Conservation (phyloP, 92 coral and sea anemone genomes). For the Epizoanthus rinbou region DNA sequence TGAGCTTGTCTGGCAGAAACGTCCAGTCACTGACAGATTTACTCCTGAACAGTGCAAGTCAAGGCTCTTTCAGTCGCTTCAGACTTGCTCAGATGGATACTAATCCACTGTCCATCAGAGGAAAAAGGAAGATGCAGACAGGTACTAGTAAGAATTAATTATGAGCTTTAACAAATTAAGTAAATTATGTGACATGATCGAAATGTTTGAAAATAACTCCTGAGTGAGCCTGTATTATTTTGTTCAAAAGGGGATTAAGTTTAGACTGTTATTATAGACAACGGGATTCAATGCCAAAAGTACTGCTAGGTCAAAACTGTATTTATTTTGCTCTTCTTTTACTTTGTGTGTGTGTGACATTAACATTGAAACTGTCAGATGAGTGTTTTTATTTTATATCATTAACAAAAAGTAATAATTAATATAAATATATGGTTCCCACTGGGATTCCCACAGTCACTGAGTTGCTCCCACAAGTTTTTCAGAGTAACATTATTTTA, state of each 20-base stretch:
- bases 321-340: too few species aligned
- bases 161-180: neutral
- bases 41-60: slow-evolving; percentile 76
- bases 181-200: neutral
- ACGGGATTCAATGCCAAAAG: too few species aligned
- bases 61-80: slow-evolving; percentile 85
- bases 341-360: too few species aligned
- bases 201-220: neutral
- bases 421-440: too few species aligned
- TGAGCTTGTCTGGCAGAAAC: slow-evolving; percentile 80
- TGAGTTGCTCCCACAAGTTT: too few species aligned
- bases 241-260: neutral
- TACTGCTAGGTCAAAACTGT: too few species aligned
- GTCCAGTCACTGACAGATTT: slow-evolving; percentile 77
- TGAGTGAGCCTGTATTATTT: neutral
- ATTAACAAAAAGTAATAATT: too few species aligned
- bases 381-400: too few species aligned
- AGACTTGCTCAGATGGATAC: slow-evolving; percentile 64
- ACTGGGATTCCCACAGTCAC: too few species aligned
- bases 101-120: slow-evolving; percentile 74
- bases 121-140: slow-evolving; percentile 73
- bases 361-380: too few species aligned
- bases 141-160: slow-evolving; percentile 31
- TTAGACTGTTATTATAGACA: neutral
- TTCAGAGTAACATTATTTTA: too few species aligned